Conservation (phyloP, 2,113 vertebrate genomes). For the Paracanthobrama guichenoti region DNA sequence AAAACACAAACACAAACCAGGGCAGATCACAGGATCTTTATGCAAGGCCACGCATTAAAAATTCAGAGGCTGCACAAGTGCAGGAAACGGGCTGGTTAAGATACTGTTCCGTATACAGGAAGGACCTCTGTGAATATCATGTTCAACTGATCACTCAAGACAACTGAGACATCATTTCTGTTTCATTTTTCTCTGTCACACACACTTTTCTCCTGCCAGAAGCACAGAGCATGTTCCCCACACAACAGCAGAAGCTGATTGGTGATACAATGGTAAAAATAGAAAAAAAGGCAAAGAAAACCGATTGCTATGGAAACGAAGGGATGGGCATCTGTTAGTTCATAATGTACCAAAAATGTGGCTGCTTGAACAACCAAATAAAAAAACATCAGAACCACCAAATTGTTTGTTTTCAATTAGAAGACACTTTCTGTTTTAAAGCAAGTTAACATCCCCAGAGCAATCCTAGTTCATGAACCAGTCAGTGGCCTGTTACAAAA, state of each 20-base stretch:
- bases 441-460: too few species aligned
- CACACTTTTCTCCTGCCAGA: background rate
- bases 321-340: background rate
- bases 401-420: background rate
- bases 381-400: background rate
- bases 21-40: constrained; percentile 2
- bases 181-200: background rate
- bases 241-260: constrained; percentile 39
- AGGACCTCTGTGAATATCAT: constrained; percentile 9
- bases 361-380: background rate
- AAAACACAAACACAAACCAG: constrained; percentile 10
- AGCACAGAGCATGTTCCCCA: background rate
- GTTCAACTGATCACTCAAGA: constrained; percentile 36
- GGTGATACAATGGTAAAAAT: constrained; percentile 36
- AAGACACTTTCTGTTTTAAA: background rate
- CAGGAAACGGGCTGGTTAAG: constrained; percentile 42
- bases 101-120: constrained; percentile 32
- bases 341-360: background rate
- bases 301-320: constrained; percentile 14
- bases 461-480: background rate
- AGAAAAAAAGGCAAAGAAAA: constrained; percentile 1
- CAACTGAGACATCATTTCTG: background rate
- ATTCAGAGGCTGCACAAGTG: constrained; percentile 36
- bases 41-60: constrained; percentile 19
- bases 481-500: background rate